Percentiles rank a stretch among this genome's conserved stretches.
These are phyloP conservation scores for Xiphydria camelus DNA, from an alignment of 2,888 invertebrate genomes.

Conservation along the genomic window DNA sequence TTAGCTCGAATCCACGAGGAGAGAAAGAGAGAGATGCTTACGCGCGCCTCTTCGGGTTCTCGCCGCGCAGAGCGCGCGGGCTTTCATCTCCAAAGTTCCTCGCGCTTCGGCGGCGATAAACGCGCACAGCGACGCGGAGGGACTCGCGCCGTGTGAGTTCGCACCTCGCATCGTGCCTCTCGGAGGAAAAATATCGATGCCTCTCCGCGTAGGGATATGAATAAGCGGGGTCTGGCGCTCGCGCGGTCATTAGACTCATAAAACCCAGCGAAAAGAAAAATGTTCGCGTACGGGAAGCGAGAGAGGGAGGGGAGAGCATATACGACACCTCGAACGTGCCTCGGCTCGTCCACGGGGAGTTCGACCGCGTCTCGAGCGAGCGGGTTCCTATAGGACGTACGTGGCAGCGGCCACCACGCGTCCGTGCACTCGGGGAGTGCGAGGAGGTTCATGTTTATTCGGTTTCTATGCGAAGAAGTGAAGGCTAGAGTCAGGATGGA, in stretches of 20 bases:
- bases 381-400: background rate
- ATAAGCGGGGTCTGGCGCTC: background rate
- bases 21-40: no score
- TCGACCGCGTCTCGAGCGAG: background rate
- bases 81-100: no score
- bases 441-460: no score
- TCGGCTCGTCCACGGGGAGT: slow-evolving; percentile 12
- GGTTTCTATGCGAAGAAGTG: no score
- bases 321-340: slow-evolving; percentile 27
- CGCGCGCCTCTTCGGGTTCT: no score
- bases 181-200: background rate
- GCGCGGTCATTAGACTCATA: slow-evolving; percentile 15
- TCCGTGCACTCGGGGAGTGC: no score
- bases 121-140: no score
- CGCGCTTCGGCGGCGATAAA: no score
- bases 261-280: slow-evolving; percentile 5
- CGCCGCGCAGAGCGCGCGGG: no score
- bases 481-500: no score
- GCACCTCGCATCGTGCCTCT: background rate
- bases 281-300: background rate
- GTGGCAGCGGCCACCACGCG: background rate
- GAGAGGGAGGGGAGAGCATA: slow-evolving; percentile 7
- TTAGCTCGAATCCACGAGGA: no score
- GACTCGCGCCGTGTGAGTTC: background rate
- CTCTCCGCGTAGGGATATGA: background rate